phyloP scores from a whole-genome alignment of 2,113 vertebrate genomes.

The Cacatua alba region DNA sequence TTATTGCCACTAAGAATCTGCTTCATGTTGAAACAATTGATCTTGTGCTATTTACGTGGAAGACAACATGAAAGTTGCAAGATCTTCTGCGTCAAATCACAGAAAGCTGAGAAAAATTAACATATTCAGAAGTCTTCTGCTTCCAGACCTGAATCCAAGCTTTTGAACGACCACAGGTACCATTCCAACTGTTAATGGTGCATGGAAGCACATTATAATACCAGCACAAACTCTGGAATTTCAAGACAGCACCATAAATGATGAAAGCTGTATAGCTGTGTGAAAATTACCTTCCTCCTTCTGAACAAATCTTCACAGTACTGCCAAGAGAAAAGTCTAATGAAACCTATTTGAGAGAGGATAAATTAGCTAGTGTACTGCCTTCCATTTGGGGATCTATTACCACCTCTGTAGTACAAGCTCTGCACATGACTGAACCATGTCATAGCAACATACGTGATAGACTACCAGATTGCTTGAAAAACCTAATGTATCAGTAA shows the following conservation, averaged over 20 bases:
- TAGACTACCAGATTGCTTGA: too few relatives aligned
- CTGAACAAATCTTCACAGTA: not conserved
- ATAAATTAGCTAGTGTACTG: fast-evolving
- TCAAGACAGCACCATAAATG: not conserved
- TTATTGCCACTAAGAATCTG: not conserved
- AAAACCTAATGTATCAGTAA: too few relatives aligned
- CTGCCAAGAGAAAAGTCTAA: not conserved
- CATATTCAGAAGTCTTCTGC: not conserved
- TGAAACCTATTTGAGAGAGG: not conserved
- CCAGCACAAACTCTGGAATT: not conserved
- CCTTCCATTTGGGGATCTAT: too few relatives aligned
- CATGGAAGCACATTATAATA: not conserved
- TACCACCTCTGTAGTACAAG: too few relatives aligned
- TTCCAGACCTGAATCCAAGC: not conserved
- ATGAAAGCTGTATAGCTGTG: not conserved
- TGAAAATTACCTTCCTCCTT: not conserved
- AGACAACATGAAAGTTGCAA: not conserved
- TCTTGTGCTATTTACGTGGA: not conserved
- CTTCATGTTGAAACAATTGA: not conserved
- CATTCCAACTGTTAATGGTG: not conserved
- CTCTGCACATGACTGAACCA: too few relatives aligned
- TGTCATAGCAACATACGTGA: too few relatives aligned
- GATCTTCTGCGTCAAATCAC: not conserved
- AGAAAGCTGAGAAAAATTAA: not conserved
- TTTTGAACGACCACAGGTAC: not conserved